Percentiles rank a stretch among this genome's conserved stretches.
These are phyloP conservation scores for Odobenus rosmarus DNA, from an alignment of 2,113 vertebrate genomes.

Conservation along the genomic window DNA sequence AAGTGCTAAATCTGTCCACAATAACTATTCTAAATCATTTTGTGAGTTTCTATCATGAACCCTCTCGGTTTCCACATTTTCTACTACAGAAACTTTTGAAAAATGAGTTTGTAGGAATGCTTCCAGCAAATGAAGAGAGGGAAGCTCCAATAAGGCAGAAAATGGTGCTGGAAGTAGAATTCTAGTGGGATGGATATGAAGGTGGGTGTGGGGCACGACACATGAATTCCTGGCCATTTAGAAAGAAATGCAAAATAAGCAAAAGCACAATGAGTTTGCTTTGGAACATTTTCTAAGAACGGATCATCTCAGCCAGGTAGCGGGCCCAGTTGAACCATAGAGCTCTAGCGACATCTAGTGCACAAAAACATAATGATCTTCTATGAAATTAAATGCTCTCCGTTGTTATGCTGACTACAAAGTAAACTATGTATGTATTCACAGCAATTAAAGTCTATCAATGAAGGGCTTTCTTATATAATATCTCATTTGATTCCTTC, in stretches of 20 bases:
- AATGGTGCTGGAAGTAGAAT: slow-evolving; percentile 21
- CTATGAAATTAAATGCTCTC: background rate
- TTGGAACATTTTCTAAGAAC: slow-evolving; percentile 61
- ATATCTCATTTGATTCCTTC: background rate
- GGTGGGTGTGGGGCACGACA: background rate
- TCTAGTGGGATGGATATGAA: background rate
- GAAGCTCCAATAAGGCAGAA: background rate
- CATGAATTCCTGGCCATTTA: background rate
- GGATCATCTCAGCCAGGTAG: background rate
- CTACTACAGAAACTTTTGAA: background rate
- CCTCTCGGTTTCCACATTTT: slow-evolving; percentile 31
- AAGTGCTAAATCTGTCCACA: background rate
- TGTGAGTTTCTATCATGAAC: background rate
- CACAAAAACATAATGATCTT: background rate
- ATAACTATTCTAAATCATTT: background rate
- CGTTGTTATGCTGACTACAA: background rate
- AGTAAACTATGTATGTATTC: background rate
- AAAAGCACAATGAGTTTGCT: slow-evolving; percentile 35
- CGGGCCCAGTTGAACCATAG: background rate
- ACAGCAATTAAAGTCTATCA: background rate
- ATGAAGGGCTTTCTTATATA: background rate
- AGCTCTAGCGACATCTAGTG: slow-evolving; percentile 86
- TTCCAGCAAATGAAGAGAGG: background rate
- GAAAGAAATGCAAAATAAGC: slow-evolving; percentile 66
- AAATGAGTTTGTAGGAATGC: slow-evolving; percentile 42